Evolutionary conservation across 2,797 vertebrate species (phyloP).

Genomic region (Linurgus olivaceus): DNA sequence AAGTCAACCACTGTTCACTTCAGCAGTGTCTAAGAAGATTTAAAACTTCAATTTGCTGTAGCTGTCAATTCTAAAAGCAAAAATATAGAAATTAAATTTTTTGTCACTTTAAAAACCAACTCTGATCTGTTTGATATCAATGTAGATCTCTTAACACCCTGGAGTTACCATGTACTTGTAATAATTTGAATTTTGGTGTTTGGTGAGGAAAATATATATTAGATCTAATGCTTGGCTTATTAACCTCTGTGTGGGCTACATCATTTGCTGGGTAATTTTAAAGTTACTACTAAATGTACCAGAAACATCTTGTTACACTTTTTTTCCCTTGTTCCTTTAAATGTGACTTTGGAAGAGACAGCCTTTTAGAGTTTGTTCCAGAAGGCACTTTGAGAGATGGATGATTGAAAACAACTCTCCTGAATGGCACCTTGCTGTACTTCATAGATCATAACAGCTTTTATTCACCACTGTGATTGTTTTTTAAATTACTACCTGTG

Average conservation of each 20-base stretch:
- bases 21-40: neutral
- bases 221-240: neutral
- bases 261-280: neutral
- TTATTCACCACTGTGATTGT: slow-evolving; percentile 52
- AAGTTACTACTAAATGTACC: neutral
- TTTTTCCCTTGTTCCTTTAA: neutral
- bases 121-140: neutral
- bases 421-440: slow-evolving; percentile 55
- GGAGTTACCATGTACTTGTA: neutral
- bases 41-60: neutral
- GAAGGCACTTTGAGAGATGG: slow-evolving; percentile 30
- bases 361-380: slow-evolving; percentile 28
- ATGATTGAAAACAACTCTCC: slow-evolving; percentile 43
- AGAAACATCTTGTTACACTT: neutral
- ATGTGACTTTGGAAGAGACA: slow-evolving; percentile 36
- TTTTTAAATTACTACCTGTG: slow-evolving; percentile 58
- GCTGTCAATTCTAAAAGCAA: neutral
- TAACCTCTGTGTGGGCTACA: neutral
- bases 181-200: neutral
- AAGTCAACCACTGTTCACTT: neutral
- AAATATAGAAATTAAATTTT: neutral
- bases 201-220: neutral
- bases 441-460: slow-evolving; percentile 59
- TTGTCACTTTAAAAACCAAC: neutral
- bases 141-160: neutral